Base-by-base conservation (phyloP, 2,113 vertebrate genomes). In the Chunga burmeisteri region DNA sequence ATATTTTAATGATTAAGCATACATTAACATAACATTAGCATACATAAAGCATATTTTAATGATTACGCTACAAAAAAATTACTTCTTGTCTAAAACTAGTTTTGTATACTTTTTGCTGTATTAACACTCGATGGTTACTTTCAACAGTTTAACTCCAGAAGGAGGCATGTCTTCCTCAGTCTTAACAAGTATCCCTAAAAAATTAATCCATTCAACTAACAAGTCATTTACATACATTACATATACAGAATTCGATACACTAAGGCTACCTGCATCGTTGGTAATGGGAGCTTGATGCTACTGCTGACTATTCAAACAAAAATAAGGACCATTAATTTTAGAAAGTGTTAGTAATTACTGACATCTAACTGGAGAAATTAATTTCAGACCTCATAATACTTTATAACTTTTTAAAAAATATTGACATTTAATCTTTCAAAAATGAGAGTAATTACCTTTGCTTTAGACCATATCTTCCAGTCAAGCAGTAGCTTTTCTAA, bases 401-500 rank as follows among this genome's bases (percentile, higher is more conserved):
- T 50, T 0, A 19, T 12, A 5, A 9, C 42, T 56, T 23, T 71
- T 55, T 52, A 2, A 4, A 7, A 30, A 47, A 56, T 42, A 73
- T 3, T 75, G 30, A 67, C 13, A 68, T 81, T 55, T 26, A 58
- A 26, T 38, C 49, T 66, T 77, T 59, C 27, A 30, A 86, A 75
- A 75, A 68, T 72, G 26, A n/a, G 66, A 81, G 18, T 16, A 79
- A 66, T 93, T 97, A 98, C 99, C 98, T 99, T 98, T 72, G 99
- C 99, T 95, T 99, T 99, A 95, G 98, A 98, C 99, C 99, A 99
- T 96, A 99, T 99, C 97, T 99, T 99, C 99, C 99, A 99, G 97
- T 99, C 99, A 93, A 99, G 97, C 68, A 99, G 96, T 11, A 99
- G 79, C 46, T 99, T 98, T 93, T 99, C 99, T 49, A 99, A 95